Conservation (phyloP, 1,140 invertebrate species). For the Caenorhabditis latens region DNA sequence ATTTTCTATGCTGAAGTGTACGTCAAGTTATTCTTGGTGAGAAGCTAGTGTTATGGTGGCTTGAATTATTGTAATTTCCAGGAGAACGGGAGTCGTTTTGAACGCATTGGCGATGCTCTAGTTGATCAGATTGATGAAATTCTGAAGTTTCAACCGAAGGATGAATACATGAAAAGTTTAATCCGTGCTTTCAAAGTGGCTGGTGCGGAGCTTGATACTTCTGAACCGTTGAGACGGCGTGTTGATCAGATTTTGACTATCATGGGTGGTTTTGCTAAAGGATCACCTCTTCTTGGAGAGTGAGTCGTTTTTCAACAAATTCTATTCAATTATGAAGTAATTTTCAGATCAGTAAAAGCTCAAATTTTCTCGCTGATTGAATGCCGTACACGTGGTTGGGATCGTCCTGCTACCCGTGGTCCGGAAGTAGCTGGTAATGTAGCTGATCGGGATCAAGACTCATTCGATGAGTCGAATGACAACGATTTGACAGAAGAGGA, state of each 20-base stretch:
- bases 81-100: conserved; percentile 36
- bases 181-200: conserved; percentile 8
- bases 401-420: not conserved
- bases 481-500: conserved; percentile 47
- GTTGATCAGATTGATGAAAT: conserved; percentile 39
- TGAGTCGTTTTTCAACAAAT: not conserved
- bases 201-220: conserved; percentile 35
- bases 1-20: conserved; percentile 29
- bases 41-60: not conserved
- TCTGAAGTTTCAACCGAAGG: conserved; percentile 23
- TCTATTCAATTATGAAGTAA: not conserved
- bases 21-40: not conserved
- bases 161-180: conserved; percentile 31
- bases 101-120: not conserved
- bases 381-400: conserved; percentile 31
- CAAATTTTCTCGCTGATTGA: conserved; percentile 12
- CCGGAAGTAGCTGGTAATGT: not conserved
- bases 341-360: conserved; percentile 8
- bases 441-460: not conserved
- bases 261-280: conserved; percentile 21
- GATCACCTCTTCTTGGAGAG: conserved; percentile 14
- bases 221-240: not conserved
- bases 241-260: conserved; percentile 3
- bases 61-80: not conserved
- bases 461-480: conserved; percentile 21